These are phyloP conservation scores for Agriopis aurantiaria DNA, from an alignment of 2,888 invertebrate genomes.

Conservation along the genomic window DNA sequence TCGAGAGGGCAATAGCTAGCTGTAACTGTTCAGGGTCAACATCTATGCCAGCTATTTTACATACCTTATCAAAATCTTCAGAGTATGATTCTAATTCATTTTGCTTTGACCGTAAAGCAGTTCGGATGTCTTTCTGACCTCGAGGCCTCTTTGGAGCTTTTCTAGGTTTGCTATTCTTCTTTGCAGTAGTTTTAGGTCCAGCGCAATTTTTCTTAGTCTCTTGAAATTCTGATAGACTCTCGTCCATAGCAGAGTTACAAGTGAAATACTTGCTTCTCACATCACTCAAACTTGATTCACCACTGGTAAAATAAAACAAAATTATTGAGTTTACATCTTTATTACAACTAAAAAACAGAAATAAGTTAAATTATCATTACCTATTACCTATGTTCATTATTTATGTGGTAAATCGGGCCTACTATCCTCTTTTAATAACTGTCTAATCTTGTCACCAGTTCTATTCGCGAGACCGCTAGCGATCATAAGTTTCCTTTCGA, in stretches of 20 bases:
- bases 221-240: slow-evolving; percentile 74
- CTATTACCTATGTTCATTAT: slow-evolving; percentile 67
- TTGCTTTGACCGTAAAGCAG: slow-evolving; percentile 67
- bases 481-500: slow-evolving; percentile 75
- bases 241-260: slow-evolving; percentile 69
- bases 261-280: slow-evolving; percentile 75
- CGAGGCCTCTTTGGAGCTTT: slow-evolving; percentile 58
- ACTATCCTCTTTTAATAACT: slow-evolving; percentile 59
- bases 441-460: slow-evolving; percentile 59
- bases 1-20: slow-evolving; percentile 89
- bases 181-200: slow-evolving; percentile 61
- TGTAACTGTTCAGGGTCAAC: slow-evolving; percentile 89
- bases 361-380: slow-evolving; percentile 50
- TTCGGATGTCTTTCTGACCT: slow-evolving; percentile 77
- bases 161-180: slow-evolving; percentile 54
- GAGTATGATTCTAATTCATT: slow-evolving; percentile 73
- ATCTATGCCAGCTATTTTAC: slow-evolving; percentile 77
- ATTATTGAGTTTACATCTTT: slow-evolving; percentile 40
- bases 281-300: slow-evolving; percentile 49
- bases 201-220: slow-evolving; percentile 63
- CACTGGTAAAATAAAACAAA: slow-evolving; percentile 67
- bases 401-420: slow-evolving; percentile 66
- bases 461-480: slow-evolving; percentile 66
- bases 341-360: slow-evolving; percentile 37
- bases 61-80: slow-evolving; percentile 76